A percentile compares a stretch with the other conserved stretches of the same genome.
These are phyloP conservation scores for Oophaga sylvatica DNA, from an alignment of 2,797 vertebrate genomes.

Conservation along the genomic window DNA sequence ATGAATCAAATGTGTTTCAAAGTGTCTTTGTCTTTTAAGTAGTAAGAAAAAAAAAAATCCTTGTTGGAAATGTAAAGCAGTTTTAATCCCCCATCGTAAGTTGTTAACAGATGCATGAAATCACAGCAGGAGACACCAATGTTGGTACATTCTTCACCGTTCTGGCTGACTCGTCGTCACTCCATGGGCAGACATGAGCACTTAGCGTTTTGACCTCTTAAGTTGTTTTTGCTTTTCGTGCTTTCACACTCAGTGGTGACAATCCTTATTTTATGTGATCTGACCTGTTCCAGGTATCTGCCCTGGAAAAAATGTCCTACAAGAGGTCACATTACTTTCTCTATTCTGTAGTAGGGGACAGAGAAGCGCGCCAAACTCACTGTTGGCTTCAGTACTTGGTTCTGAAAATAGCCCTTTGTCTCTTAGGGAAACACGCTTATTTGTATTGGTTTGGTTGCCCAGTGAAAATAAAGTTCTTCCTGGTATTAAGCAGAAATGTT, in stretches of 20 bases:
- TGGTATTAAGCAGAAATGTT: neutral
- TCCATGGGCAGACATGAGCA: neutral
- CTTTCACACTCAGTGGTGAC: neutral
- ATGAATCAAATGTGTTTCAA: neutral
- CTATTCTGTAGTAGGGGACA: neutral
- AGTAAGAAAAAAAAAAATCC: neutral
- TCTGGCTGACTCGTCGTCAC: neutral
- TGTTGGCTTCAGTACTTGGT: neutral
- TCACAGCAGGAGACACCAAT: neutral
- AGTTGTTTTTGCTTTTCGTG: neutral
- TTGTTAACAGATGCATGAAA: neutral
- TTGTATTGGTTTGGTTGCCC: neutral
- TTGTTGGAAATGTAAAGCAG: neutral
- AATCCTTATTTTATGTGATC: constrained; percentile 4
- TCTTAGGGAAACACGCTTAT: neutral
- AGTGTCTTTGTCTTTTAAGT: neutral
- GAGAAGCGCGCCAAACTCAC: neutral
- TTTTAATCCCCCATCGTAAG: neutral
- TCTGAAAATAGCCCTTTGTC: constrained; percentile 18
- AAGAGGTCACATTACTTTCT: neutral
- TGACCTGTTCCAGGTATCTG: constrained; percentile 31
- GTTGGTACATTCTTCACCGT: neutral
- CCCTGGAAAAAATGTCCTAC: constrained; percentile 14
- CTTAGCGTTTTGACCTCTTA: constrained; percentile 3
- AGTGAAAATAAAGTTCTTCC: neutral